Evolutionary conservation across 2,888 invertebrate species (phyloP), one percentile per base, ranked within the genome.

Genomic region (Eristalis pertinax): DNA sequence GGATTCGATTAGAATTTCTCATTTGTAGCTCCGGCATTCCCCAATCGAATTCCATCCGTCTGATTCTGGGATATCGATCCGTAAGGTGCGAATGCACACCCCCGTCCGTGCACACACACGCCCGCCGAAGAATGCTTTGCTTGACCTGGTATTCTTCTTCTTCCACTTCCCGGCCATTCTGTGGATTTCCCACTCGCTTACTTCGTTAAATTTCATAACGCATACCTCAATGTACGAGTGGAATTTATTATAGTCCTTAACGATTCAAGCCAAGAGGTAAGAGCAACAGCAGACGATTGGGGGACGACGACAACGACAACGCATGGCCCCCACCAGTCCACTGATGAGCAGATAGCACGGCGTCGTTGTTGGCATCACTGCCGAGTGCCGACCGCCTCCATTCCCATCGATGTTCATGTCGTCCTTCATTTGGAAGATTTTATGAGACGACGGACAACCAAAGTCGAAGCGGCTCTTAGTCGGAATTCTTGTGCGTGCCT

Each of bases 181-280:
- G 72, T 65, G 63, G 63, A 87, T 87, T 83, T 79, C 79, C 79
- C 38, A 60, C 58, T 83, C 67, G 75, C 74, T 77, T 60, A 68
- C 41, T 83, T 60, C 56, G 67, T 83, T 76, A 65, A 87, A 79
- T 79, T 87, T 83, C 87, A 87, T 87, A 87, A 72, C 87, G 87
- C 83, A 83, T 84, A 84, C 64, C 68, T 84, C 75, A 83, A 79
- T 87, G 75, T 63, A 83, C 68, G 63, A 76, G 41, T 68, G 84
- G 87, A 87, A 87, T 87, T 87, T 87, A 73, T 83, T 75, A 76
- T 87, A 82, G 64, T 75, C 76, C 87, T 73, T 83, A 70, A 41
- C 72, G 84, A 76, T 73, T 82, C 76, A 41, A 63, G 58, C 26
- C 69, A 69, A 62, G 65, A 15, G 76, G 72, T 72, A 64, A 13